Evolutionary conservation across 2,888 invertebrate genomes (phyloP), one percentile per base, ranked within the genome.

Genomic region (Drosophila macrothrix): DNA sequence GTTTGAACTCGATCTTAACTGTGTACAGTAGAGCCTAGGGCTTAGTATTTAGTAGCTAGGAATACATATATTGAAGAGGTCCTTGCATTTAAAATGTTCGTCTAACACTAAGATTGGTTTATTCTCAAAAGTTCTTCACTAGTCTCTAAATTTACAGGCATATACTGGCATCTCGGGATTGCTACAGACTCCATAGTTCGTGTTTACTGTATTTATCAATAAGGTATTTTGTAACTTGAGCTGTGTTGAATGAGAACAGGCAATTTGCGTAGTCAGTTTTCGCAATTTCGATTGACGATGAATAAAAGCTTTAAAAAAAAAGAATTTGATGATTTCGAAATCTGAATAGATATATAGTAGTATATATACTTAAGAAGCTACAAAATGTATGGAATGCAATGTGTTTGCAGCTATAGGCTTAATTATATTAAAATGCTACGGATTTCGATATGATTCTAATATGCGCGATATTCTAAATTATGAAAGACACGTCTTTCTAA

Each of bases 111-210:
- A 56, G 65, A 60, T 58, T 55, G 53, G 28, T 56, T 60, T 54
- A 14, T 22, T 53, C 31, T 53, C 31, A 67, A 72, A 72, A 72
- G 62, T 66, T 69, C 49, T 50, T 70, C 39, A 70, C 79, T 76
- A 76, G 63, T 84, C 84, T 86, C 84, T 86, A 77, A 71, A 76
- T 67, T 80, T 81, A 77, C 80, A 87, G 84, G 84, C 87, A 87
- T 82, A 55, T 80, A 82, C 82, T 85, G 87, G 87, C 85, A 87
- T 80, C 76, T 76, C 62, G 83, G 73, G 68, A 72, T 70, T 68
- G 61, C 66, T 64, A 50, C 62, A 73, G 73, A 77, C 50, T 72
- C 56, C 52, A 61, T 50, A 63, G 64, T 70, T 67, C 31, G 33
- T 62, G 33, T 33, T 64, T 73, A 68, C 78, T 74, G 75, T 78